These are phyloP conservation scores for Hemicrepidius hirtus DNA, from an alignment of 2,888 invertebrate species.

Conservation along the genomic window DNA sequence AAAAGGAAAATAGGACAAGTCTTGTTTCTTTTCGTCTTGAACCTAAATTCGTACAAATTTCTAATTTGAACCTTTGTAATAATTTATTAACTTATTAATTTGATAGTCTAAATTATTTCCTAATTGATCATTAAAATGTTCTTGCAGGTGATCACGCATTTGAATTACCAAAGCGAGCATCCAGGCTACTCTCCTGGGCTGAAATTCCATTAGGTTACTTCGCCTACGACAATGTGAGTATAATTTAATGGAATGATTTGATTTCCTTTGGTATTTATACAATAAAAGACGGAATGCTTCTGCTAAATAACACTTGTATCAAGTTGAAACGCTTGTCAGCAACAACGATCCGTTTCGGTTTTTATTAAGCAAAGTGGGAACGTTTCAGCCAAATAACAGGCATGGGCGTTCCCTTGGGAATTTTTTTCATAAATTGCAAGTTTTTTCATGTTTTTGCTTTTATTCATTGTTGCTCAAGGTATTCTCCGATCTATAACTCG, in stretches of 20 bases:
- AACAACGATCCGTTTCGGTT: too few relatives aligned
- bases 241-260: constrained; percentile 2
- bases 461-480: too few relatives aligned
- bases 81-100: too few relatives aligned
- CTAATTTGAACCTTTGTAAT: too few relatives aligned
- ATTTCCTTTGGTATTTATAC: neutral
- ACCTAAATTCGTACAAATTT: too few relatives aligned
- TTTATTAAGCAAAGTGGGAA: too few relatives aligned
- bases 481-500: too few relatives aligned
- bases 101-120: neutral
- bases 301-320: neutral
- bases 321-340: neutral
- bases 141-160: constrained; percentile 65
- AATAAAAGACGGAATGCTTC: neutral
- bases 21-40: neutral
- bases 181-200: constrained; percentile 69
- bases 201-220: constrained; percentile 70
- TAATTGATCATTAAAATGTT: constrained; percentile 36
- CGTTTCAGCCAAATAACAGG: too few relatives aligned
- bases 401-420: too few relatives aligned
- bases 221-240: constrained; percentile 65
- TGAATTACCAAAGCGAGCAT: constrained; percentile 65
- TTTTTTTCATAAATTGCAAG: too few relatives aligned
- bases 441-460: too few relatives aligned
- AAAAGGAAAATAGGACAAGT: neutral